A percentile compares a stretch with the other conserved stretches of the same genome.
Conservation (phyloP, 64 coral and sea anemone species). For the Montipora capricornis region DNA sequence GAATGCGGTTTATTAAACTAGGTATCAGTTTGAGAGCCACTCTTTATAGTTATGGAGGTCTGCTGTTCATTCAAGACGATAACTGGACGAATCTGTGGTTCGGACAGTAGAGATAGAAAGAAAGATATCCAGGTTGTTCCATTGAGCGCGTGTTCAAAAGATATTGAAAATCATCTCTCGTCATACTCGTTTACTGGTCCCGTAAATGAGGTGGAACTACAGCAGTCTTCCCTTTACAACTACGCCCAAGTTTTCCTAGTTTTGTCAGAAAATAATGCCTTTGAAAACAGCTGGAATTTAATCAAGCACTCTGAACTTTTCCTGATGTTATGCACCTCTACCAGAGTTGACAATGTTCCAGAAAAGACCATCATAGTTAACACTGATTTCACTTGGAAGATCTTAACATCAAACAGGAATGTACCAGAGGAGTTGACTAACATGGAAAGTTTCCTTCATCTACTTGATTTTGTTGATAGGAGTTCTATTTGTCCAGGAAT, state of each 20-base stretch:
- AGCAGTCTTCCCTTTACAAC: not conserved
- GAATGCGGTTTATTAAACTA: too few species aligned
- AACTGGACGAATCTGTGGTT: too few species aligned
- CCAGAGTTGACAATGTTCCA: not conserved
- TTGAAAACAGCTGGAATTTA: not conserved
- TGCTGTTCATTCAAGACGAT: too few species aligned
- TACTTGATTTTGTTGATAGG: not conserved
- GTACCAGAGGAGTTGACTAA: not conserved
- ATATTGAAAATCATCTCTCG: too few species aligned
- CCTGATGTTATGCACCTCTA: not conserved
- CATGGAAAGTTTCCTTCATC: not conserved
- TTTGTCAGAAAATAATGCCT: not conserved
- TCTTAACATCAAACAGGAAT: not conserved
- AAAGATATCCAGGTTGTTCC: too few species aligned
- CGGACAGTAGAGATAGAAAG: too few species aligned
- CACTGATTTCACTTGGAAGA: not conserved
- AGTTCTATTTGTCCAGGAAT: conserved; percentile 1
- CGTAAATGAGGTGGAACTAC: too few species aligned
- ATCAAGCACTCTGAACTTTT: conserved; percentile 16
- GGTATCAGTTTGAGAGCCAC: too few species aligned
- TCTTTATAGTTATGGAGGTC: too few species aligned
- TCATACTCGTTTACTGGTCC: too few species aligned
- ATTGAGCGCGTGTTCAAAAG: too few species aligned
- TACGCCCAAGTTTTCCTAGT: not conserved
- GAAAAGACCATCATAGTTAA: conserved; percentile 8